Base-by-base conservation (phyloP, 2,888 invertebrate genomes). In the Xiphydria camelus region DNA sequence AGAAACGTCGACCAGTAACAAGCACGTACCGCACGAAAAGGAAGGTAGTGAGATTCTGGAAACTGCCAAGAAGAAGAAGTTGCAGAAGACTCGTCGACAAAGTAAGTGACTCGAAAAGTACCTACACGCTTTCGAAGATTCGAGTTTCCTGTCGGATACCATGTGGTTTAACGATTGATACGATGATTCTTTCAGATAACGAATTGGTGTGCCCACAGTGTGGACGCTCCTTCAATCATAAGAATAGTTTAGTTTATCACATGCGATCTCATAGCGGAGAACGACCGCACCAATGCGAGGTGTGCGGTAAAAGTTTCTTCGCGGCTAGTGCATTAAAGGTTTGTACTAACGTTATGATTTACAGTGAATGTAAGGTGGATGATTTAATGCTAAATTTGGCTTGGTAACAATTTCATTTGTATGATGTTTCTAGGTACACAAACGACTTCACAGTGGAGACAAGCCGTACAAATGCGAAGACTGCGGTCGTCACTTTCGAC, bases 221-320 rank as follows among this genome's bases (percentile, higher is more conserved):
- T 60, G 82, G 82, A 7, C 78, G 89, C 12, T 82, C 86, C 42
- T 93, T 93, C 69, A 83, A 84, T 45, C 91, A 93, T 56, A 80
- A 88, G 49, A 93, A 92, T 73, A 92, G 93, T 5, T 76, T 92
- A 39, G 82, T 91, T 48, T 93, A 93, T 75, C 93, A 94, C 64
- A 80, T 87, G 77, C 76, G 89, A 56, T 88, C 89, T 31, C 93
- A 91, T 62, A 85, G 85, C 4, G 89, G 89, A 2, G 83, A 87
- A 66, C 80, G 90, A 29, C 85, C 87, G 9, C 88, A 90, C 66
- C 83, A 84, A 37, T 93, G 93, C 65, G 82, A 86, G 44, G 83
- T 85, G 10, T 93, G 93, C 62, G 88, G 87, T 5, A 91, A 91
- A 73, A 84, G 86, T 31, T 93, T 93, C 75, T 91, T 89, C 65